Percentiles rank a stretch among this genome's conserved stretches.
These are phyloP conservation scores for Chlorospingus flavigularis DNA, from an alignment of 2,797 vertebrate species.

Conservation along the genomic window DNA sequence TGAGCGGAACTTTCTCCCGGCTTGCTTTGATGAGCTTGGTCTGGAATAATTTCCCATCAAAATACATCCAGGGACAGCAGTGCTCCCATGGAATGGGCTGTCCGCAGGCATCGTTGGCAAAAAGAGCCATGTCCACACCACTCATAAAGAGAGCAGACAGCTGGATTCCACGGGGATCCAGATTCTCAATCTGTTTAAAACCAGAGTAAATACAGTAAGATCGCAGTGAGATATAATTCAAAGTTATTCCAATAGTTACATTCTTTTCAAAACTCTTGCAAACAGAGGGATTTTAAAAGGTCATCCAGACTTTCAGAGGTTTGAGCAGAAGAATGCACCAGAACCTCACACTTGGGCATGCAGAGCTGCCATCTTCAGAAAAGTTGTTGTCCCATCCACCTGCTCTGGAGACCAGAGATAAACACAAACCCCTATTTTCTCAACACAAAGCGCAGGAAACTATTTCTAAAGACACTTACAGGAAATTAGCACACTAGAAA, in stretches of 20 bases:
- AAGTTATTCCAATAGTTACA: not conserved
- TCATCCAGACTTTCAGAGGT: not conserved
- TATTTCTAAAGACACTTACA: not conserved
- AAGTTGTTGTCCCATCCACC: not conserved
- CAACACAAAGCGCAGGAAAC: not conserved
- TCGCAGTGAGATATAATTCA: not conserved
- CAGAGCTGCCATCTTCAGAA: not conserved
- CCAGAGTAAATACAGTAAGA: fast-evolving
- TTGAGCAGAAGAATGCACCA: not conserved
- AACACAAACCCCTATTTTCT: not conserved
- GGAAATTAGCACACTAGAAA: not conserved
- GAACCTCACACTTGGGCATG: not conserved
- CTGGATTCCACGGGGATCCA: constrained; percentile 91
- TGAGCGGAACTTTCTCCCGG: constrained; percentile 91
- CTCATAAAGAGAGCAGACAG: constrained; percentile 95
- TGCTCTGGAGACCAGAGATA: not conserved
- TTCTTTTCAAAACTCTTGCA: not conserved
- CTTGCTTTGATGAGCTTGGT: constrained; percentile 91
- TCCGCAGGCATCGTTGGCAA: constrained; percentile 91
- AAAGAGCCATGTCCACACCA: constrained; percentile 94
- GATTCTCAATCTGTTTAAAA: constrained; percentile 86
- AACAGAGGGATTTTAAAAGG: not conserved
- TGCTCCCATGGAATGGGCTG: constrained; percentile 96
- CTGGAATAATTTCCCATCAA: constrained; percentile 95
- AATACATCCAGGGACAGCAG: constrained; percentile 98